These are phyloP conservation scores for Progne subis DNA, from an alignment of 2,113 vertebrate genomes.

Conservation along the genomic window DNA sequence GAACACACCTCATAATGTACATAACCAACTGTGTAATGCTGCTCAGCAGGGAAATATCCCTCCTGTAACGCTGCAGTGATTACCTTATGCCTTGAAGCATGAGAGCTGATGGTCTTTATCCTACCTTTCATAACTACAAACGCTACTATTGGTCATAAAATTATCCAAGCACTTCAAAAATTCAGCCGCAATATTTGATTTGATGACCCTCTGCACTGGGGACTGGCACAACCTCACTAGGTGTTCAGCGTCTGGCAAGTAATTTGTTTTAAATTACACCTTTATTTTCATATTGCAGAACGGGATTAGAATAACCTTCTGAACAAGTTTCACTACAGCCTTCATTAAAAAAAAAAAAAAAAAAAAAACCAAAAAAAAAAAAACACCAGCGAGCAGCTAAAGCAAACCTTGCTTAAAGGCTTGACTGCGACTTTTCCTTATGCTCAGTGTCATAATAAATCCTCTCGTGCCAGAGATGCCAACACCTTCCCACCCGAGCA, in stretches of 20 bases:
- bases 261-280: constrained; percentile 39
- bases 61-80: constrained; percentile 12
- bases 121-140: constrained; percentile 51
- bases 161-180: constrained; percentile 45
- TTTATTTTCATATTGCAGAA: background rate
- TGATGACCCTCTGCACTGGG: constrained; percentile 28
- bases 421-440: background rate
- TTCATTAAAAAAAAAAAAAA: background rate
- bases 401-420: constrained; percentile 1
- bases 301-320: constrained; percentile 35
- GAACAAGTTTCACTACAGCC: background rate
- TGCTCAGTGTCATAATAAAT: background rate
- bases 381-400: background rate
- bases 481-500: constrained; percentile 9
- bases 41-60: constrained; percentile 7
- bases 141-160: constrained; percentile 47
- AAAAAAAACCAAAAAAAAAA: background rate
- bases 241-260: background rate
- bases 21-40: constrained; percentile 52
- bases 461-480: background rate
- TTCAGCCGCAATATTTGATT: constrained; percentile 43
- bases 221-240: background rate
- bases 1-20: constrained; percentile 51
- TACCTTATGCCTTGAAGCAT: constrained; percentile 44
- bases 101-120: constrained; percentile 51